These are phyloP conservation scores for Xestia sexstrigata DNA, from an alignment of 2,888 invertebrate species.

Conservation along the genomic window DNA sequence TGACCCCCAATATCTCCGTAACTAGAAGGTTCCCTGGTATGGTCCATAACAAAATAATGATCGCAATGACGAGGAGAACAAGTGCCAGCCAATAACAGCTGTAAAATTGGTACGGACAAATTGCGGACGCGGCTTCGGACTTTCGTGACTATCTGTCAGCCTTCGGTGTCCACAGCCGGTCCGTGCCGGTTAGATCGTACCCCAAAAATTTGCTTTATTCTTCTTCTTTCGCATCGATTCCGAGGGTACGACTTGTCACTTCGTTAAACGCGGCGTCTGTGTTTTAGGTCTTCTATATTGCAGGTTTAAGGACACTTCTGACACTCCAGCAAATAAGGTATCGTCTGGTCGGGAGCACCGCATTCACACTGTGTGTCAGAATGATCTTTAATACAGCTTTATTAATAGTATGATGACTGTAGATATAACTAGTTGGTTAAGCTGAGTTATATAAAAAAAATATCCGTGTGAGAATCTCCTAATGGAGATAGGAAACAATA, in stretches of 20 bases:
- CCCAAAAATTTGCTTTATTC: not conserved
- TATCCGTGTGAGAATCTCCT: not conserved
- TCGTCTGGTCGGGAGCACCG: not conserved
- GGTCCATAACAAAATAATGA: too few species aligned
- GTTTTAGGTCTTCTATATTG: not conserved
- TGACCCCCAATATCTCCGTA: too few species aligned
- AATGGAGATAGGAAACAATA: constrained; percentile 33
- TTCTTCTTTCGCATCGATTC: not conserved
- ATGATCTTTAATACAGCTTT: not conserved
- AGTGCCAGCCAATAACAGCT: too few species aligned
- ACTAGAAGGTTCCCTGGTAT: too few species aligned
- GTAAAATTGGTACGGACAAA: not conserved
- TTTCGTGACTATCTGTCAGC: not conserved
- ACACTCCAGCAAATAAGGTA: not conserved
- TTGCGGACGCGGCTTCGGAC: not conserved
- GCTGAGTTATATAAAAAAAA: not conserved
- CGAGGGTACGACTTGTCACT: not conserved
- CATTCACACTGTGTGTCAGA: not conserved
- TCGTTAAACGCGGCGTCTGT: not conserved
- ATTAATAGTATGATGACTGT: not conserved
- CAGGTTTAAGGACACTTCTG: not conserved
- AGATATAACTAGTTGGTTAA: not conserved
- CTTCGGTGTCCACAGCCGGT: not conserved
- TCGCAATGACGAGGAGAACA: too few species aligned
- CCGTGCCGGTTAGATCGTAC: not conserved